Percentiles rank a stretch among this genome's conserved stretches.
Evolutionary conservation across 2,113 vertebrate species (phyloP).

Genomic region (Herpailurus yagouaroundi): DNA sequence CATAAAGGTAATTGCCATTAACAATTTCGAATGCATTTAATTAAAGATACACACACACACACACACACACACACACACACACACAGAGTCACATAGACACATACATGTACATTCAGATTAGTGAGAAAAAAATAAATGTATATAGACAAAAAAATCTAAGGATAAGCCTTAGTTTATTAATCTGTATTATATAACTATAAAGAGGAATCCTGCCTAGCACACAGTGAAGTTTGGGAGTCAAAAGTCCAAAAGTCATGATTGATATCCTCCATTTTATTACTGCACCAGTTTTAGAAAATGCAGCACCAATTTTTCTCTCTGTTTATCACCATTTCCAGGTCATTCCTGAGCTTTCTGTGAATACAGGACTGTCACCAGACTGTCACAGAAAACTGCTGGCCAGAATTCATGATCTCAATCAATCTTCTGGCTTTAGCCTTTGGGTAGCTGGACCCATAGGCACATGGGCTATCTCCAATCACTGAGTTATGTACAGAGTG

Average conservation of each 20-base stretch:
- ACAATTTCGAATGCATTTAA: not conserved
- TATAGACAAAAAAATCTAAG: not conserved
- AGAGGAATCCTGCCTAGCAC: not conserved
- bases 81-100: not conserved
- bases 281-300: not conserved
- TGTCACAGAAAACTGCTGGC: not conserved
- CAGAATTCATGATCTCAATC: not conserved
- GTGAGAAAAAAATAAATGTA: not conserved
- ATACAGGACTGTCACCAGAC: not conserved
- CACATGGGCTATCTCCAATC: not conserved
- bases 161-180: not conserved
- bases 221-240: not conserved
- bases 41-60: not conserved
- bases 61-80: not conserved
- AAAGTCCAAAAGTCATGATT: not conserved
- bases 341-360: not conserved
- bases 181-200: not conserved
- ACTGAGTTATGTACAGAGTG: not conserved
- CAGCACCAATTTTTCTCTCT: not conserved
- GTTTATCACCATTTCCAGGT: not conserved
- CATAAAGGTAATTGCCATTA: not conserved
- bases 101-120: not conserved
- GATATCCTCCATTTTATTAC: not conserved
- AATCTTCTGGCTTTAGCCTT: not conserved
- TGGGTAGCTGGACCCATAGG: not conserved